Evolutionary conservation across 2,888 invertebrate genomes (phyloP), one percentile per base, ranked within the genome.

Genomic region (Acleris literana): DNA sequence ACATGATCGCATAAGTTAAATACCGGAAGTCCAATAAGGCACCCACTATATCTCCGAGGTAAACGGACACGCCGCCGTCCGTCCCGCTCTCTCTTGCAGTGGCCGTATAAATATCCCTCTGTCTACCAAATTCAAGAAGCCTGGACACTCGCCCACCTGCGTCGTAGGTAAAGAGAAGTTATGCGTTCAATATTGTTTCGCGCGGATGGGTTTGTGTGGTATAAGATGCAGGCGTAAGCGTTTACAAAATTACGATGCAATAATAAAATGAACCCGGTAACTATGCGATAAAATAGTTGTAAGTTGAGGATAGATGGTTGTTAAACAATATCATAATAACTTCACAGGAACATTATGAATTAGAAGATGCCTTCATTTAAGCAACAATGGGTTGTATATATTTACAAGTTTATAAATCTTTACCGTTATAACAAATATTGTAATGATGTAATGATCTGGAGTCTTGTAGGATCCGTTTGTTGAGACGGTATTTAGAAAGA

Each of bases 151-250:
- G 63, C 63, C 63, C 67, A 67, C 67, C 67, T 67, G 67, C 67
- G 63, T 55, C 63, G 67, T 63, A 44, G 63, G 61, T 66, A 66
- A 66, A 66, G 67, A 67, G 67, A 67, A 67, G 67, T 67, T 67
- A 67, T 67, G 67, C 67, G 67, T 67, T 67, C 67, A 67, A 67
- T 67, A 63, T 63, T 63, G 63, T 55, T 63, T 63, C 63, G 56
- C 63, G 43, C 58, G 67, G 63, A 54, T 63, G 58, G 58, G 63
- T 57, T 66, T 57, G 53, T 48, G 43, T 63, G 58, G 58, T 13
- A 16, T 54, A 63, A 63, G 48, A 9, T 49, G 18, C 49, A 49
- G 17, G 9, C 1, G 17, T 17, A 17, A 49, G 18, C 49, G 49
- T 49, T 49, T 20, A 11, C 18, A 17, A 18, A 49, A 9, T 18